Percentiles rank a stretch among this genome's conserved stretches.
phyloP scores from a whole-genome alignment of 2,797 vertebrate genomes.

The Cirrhinus molitorella region DNA sequence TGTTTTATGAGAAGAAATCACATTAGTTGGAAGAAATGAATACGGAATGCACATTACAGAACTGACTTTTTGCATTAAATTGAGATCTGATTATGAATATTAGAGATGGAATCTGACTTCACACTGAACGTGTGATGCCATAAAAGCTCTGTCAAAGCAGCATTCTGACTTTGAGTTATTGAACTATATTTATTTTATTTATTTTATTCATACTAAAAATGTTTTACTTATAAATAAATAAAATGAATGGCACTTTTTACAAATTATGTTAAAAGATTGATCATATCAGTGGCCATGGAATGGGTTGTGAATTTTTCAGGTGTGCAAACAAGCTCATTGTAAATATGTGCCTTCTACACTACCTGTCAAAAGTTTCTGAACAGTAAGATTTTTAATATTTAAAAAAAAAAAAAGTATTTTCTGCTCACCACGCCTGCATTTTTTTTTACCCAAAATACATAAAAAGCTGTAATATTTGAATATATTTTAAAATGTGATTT shows the following conservation, averaged over 20 bases:
- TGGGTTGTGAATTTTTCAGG: background rate
- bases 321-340: background rate
- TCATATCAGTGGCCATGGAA: background rate
- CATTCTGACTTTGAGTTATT: slow-evolving; percentile 9
- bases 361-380: too few species aligned
- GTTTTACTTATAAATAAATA: slow-evolving; percentile 5
- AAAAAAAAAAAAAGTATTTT: too few species aligned
- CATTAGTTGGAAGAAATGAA: slow-evolving; percentile 14
- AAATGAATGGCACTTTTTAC: background rate
- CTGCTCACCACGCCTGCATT: too few species aligned
- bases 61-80: background rate
- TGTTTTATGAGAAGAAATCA: background rate
- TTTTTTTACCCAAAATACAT: too few species aligned
- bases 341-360: background rate
- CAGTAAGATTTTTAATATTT: too few species aligned
- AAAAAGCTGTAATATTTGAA: too few species aligned
- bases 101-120: slow-evolving; percentile 6
- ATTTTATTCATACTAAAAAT: too few species aligned
- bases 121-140: background rate
- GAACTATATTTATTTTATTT: too few species aligned
- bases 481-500: too few species aligned
- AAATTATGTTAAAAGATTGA: background rate
- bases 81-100: slow-evolving; percentile 7
- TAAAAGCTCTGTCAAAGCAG: slow-evolving; percentile 26
- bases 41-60: background rate